Evolutionary conservation across 2,797 vertebrate species (phyloP).

Genomic region (Syngnathus rostellatus): DNA sequence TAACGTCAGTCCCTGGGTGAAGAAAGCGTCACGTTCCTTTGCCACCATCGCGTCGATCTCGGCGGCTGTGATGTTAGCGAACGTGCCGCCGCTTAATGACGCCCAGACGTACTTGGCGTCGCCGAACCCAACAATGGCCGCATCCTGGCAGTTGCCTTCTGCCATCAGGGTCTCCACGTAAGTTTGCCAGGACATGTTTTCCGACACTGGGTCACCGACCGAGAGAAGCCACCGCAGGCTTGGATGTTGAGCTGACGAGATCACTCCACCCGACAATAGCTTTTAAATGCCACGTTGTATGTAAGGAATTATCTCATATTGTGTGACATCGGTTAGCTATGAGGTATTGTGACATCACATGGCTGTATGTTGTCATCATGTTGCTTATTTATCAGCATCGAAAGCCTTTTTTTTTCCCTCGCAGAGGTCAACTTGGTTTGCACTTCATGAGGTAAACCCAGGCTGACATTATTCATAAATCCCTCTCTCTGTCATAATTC

Average conservation of each 20-base stretch:
- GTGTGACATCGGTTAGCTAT: constrained; percentile 4
- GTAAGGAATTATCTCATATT: not conserved
- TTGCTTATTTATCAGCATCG: not conserved
- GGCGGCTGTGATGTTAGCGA: constrained; percentile 79
- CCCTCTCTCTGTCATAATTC: not conserved
- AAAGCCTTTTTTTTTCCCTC: not conserved
- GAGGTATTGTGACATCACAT: constrained; percentile 3
- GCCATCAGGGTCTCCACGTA: constrained; percentile 95
- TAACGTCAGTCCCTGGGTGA: constrained; percentile 86
- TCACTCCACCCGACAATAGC: constrained; percentile 57
- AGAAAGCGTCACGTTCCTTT: constrained; percentile 88
- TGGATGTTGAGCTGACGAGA: constrained; percentile 67
- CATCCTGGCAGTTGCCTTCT: constrained; percentile 92
- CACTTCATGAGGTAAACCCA: not conserved
- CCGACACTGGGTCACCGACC: constrained; percentile 52
- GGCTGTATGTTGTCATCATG: constrained; percentile 2
- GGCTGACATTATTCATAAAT: not conserved
- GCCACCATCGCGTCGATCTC: constrained; percentile 89
- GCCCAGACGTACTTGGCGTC: constrained; percentile 95
- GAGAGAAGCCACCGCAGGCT: constrained; percentile 60
- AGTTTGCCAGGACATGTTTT: constrained; percentile 87
- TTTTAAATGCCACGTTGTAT: constrained; percentile 2
- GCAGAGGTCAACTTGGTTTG: not conserved
- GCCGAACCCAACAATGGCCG: constrained; percentile 87
- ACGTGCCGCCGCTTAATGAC: constrained; percentile 73